Conservation (phyloP, 2,113 vertebrate species). For the Tupaia tana region DNA sequence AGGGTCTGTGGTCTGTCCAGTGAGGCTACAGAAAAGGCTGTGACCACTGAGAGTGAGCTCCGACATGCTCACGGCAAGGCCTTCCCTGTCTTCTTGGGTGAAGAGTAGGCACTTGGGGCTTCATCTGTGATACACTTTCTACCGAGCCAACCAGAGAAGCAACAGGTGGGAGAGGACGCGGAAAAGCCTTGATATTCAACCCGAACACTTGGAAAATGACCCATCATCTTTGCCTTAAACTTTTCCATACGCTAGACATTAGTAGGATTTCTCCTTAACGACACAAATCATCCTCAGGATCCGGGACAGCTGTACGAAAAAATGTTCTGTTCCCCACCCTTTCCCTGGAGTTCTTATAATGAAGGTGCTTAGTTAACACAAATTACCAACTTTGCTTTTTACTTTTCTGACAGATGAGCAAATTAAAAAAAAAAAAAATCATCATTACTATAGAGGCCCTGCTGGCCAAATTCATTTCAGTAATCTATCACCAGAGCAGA, state of each 20-base stretch:
- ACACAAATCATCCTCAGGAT: conserved; percentile 72
- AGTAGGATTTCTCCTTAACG: conserved; percentile 73
- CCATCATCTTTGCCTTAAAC: conserved; percentile 71
- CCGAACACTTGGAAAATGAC: conserved; percentile 65
- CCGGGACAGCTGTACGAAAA: conserved; percentile 69
- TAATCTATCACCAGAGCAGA: conserved; percentile 17
- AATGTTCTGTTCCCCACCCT: conserved; percentile 70
- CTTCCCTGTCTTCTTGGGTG: background rate
- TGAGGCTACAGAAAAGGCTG: background rate
- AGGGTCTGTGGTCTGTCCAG: background rate
- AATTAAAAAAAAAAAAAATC: conserved; percentile 17
- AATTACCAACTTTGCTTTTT: conserved; percentile 70
- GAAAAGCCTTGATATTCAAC: background rate
- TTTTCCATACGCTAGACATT: conserved; percentile 75
- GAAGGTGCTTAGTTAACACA: conserved; percentile 77
- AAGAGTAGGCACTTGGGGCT: background rate
- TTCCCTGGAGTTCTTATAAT: conserved; percentile 77
- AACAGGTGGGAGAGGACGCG: background rate
- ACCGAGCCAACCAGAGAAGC: background rate
- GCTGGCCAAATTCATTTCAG: conserved; percentile 44
- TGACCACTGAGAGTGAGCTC: background rate
- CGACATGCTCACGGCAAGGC: background rate
- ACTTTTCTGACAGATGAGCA: conserved; percentile 69
- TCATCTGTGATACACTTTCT: background rate
- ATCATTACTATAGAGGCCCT: background rate